A percentile compares a stretch with the other conserved stretches of the same genome.
Conservation (phyloP, 1,140 invertebrate genomes). For the Tetramorium alpestre region DNA sequence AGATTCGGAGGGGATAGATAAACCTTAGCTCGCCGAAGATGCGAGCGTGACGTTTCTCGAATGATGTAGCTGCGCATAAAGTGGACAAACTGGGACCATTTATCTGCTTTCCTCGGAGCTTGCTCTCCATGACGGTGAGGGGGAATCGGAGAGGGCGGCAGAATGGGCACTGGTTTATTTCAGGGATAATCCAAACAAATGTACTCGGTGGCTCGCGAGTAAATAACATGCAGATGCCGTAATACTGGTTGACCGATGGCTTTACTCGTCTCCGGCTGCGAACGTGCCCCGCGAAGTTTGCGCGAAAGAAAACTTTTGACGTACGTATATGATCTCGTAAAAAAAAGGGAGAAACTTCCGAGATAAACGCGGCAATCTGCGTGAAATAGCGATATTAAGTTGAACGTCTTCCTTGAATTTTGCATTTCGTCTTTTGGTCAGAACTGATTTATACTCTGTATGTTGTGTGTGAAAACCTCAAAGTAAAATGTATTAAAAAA, state of each 20-base stretch:
- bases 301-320: constrained; percentile 47
- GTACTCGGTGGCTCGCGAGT: constrained; percentile 85
- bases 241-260: constrained; percentile 86
- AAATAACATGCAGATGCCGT: constrained; percentile 87
- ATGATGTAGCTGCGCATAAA: constrained; percentile 82
- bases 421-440: not conserved
- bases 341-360: not conserved
- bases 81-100: constrained; percentile 83
- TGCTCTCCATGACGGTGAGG: constrained; percentile 63
- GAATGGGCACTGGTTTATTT: constrained; percentile 83
- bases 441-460: not conserved
- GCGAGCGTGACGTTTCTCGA: constrained; percentile 74
- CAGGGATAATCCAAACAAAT: constrained; percentile 87
- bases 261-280: constrained; percentile 79
- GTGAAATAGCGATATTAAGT: constrained; percentile 19
- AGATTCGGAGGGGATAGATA: constrained; percentile 24
- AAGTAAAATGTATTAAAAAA: not conserved
- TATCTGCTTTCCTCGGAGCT: constrained; percentile 81
- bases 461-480: not conserved
- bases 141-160: constrained; percentile 74
- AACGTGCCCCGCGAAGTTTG: constrained; percentile 68
- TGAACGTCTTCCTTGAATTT: not conserved
- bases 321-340: constrained; percentile 44
- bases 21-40: constrained; percentile 55
- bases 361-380: constrained; percentile 51